Conservation (phyloP, 2,888 invertebrate genomes). For the Acanthosepion esculentum region DNA sequence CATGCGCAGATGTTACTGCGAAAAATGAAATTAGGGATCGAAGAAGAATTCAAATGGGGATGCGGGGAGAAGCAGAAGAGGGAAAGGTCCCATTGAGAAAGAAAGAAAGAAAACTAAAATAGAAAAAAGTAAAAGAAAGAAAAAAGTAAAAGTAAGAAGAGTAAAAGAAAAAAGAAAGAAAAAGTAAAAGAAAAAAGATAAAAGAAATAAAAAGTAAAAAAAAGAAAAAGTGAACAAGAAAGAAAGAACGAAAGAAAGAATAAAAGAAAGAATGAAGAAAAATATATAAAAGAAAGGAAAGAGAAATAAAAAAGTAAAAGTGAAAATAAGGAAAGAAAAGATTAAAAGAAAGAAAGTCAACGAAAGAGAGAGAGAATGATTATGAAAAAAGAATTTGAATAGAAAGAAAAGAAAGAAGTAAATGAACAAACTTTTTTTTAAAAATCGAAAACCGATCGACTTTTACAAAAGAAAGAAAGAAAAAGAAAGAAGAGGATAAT, state of each 20-base stretch:
- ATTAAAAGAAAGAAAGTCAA: too few species aligned
- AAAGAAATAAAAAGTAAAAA: background rate
- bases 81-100: background rate
- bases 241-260: background rate
- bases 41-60: background rate
- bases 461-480: too few species aligned
- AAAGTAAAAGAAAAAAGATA: background rate
- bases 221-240: background rate
- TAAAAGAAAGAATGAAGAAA: background rate
- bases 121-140: background rate
- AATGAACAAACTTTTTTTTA: too few species aligned
- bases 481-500: too few species aligned
- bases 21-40: background rate
- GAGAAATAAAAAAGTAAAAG: too few species aligned
- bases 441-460: too few species aligned
- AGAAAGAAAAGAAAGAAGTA: too few species aligned
- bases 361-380: too few species aligned
- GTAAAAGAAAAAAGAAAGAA: background rate
- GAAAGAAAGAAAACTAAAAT: background rate
- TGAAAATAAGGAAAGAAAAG: too few species aligned
- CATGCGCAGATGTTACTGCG: background rate
- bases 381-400: too few species aligned
- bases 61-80: background rate
- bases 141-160: background rate
- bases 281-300: background rate